Percentiles rank a stretch among this genome's conserved stretches.
These are phyloP conservation scores for Cantharis flavilabris DNA, from an alignment of 2,888 invertebrate genomes.

Conservation along the genomic window DNA sequence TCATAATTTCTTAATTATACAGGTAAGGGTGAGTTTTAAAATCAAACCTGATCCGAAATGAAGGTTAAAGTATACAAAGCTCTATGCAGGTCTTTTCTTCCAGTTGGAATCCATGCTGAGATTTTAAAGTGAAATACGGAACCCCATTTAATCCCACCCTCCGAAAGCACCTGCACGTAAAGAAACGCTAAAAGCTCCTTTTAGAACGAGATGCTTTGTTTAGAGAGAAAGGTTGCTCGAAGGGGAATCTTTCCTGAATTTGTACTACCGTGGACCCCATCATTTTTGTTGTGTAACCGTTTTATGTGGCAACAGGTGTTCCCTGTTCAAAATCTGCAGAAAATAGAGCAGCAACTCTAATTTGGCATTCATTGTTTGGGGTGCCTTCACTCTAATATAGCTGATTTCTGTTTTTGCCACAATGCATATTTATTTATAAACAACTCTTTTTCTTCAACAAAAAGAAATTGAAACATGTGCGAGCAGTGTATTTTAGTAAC, in stretches of 20 bases:
- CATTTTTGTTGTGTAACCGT: not conserved
- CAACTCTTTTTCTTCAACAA: not conserved
- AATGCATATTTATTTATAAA: not conserved
- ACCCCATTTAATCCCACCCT: conserved; percentile 24
- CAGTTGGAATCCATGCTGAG: conserved; percentile 7
- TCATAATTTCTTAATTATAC: conserved; percentile 6
- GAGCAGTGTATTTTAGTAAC: not conserved
- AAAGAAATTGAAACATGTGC: not conserved
- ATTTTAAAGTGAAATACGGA: conserved; percentile 11
- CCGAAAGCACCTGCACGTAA: conserved; percentile 25
- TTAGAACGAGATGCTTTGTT: conserved; percentile 26
- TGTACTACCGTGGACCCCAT: not conserved
- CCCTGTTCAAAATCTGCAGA: not conserved
- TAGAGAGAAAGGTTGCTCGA: conserved; percentile 24
- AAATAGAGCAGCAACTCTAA: not conserved
- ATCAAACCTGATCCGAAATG: not conserved
- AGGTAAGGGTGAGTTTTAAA: not conserved
- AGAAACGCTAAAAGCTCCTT: conserved; percentile 21
- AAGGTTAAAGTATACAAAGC: not conserved
- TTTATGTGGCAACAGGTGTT: not conserved
- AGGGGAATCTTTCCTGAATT: conserved; percentile 8
- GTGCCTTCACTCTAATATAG: not conserved
- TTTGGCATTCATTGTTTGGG: not conserved
- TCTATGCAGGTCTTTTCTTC: not conserved
- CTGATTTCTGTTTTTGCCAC: not conserved